Evolutionary conservation across 2,797 vertebrate species (phyloP).

Genomic region (Neosalanx taihuensis): DNA sequence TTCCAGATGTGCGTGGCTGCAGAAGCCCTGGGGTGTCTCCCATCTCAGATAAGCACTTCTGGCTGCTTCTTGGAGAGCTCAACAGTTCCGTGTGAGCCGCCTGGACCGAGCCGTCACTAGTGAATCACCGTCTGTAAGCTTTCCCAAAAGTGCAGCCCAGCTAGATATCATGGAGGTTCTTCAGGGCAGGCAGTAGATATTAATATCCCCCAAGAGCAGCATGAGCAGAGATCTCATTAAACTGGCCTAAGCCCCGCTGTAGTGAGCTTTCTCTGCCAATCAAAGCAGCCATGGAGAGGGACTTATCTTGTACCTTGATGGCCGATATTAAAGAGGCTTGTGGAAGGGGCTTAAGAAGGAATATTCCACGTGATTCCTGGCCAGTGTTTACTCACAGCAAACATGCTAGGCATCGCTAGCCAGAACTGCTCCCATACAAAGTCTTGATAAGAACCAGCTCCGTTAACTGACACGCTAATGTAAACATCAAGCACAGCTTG

Average conservation of each 20-base stretch:
- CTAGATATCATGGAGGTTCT: constrained; percentile 49
- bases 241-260: constrained; percentile 39
- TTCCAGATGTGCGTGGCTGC: constrained; percentile 53
- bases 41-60: constrained; percentile 22
- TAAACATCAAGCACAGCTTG: neutral
- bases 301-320: constrained; percentile 47
- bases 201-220: constrained; percentile 51
- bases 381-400: constrained; percentile 51
- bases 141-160: constrained; percentile 41
- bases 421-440: neutral
- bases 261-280: constrained; percentile 48
- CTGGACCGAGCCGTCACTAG: constrained; percentile 43
- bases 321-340: constrained; percentile 33
- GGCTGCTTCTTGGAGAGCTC: constrained; percentile 18
- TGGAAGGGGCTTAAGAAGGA: constrained; percentile 33
- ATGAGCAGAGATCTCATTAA: constrained; percentile 57
- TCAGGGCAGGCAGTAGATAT: constrained; percentile 48
- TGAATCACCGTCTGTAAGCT: constrained; percentile 38
- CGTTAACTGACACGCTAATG: neutral
- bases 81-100: constrained; percentile 46
- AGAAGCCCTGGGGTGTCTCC: constrained; percentile 29
- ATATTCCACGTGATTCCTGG: constrained; percentile 20
- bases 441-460: neutral
- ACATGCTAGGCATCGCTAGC: constrained; percentile 29
- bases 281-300: constrained; percentile 42